Conservation (phyloP, 2,113 vertebrate species). For the Thamnaconus septentrionalis region DNA sequence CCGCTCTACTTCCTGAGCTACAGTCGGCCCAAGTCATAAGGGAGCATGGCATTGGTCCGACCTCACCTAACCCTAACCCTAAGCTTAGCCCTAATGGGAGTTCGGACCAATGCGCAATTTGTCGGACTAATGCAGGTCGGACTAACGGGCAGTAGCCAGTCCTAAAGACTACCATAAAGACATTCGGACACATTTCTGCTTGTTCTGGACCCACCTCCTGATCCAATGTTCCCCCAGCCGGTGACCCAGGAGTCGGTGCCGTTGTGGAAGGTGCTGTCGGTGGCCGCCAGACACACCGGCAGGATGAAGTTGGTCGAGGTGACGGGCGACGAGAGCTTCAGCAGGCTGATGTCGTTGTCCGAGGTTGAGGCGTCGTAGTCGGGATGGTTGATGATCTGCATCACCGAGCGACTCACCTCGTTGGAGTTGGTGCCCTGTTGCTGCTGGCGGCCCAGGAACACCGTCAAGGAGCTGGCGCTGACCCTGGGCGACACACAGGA, state of each 20-base stretch:
- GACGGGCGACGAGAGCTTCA: conserved; percentile 61
- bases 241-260: conserved; percentile 76
- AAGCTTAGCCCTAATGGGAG: too few species aligned
- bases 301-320: conserved; percentile 59
- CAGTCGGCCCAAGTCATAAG: too few species aligned
- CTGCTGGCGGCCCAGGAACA: conserved; percentile 45
- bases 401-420: neutral
- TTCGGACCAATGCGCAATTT: too few species aligned
- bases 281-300: conserved; percentile 77
- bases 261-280: conserved; percentile 61
- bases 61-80: too few species aligned
- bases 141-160: too few species aligned
- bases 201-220: conserved; percentile 59
- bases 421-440: conserved; percentile 19
- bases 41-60: too few species aligned
- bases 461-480: fast-evolving
- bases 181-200: too few species aligned
- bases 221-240: conserved; percentile 77
- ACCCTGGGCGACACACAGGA: neutral
- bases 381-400: conserved; percentile 52
- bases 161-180: too few species aligned
- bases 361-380: conserved; percentile 12
- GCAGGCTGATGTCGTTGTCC: conserved; percentile 75
- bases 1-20: too few species aligned
- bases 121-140: too few species aligned